A percentile compares a stretch with the other conserved stretches of the same genome.
Evolutionary conservation across 2,888 invertebrate genomes (phyloP).

Genomic region (Drosophila pseudotalamancana): DNA sequence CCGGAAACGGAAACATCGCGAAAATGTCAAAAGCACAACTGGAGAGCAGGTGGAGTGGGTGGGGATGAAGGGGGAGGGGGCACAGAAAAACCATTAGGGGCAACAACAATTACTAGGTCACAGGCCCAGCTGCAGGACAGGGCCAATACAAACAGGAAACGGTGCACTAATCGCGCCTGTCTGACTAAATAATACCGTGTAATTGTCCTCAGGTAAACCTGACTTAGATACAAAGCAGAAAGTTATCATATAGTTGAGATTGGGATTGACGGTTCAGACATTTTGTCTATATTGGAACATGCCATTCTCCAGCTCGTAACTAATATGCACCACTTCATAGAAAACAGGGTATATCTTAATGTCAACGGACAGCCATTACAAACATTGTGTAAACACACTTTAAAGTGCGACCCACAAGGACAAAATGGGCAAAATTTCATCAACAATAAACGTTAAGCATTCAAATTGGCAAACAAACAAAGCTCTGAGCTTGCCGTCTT

Average conservation of each 20-base stretch:
- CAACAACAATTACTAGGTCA: slow-evolving; percentile 65
- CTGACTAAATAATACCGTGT: not conserved
- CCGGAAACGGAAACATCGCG: slow-evolving; percentile 74
- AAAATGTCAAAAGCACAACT: slow-evolving; percentile 72
- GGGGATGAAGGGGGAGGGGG: slow-evolving; percentile 9
- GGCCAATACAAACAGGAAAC: slow-evolving; percentile 55
- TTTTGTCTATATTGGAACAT: too few relatives aligned
- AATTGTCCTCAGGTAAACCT: not conserved
- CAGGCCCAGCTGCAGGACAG: slow-evolving; percentile 33
- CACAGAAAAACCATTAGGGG: slow-evolving; percentile 62
- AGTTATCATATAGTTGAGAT: too few relatives aligned
- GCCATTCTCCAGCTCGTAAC: too few relatives aligned
- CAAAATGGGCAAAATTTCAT: slow-evolving; percentile 57
- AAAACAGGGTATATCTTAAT: slow-evolving; percentile 13
- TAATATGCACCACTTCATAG: not conserved
- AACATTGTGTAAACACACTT: slow-evolving; percentile 73
- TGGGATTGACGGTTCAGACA: too few relatives aligned
- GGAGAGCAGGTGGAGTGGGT: slow-evolving; percentile 20
- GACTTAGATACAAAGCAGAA: too few relatives aligned
- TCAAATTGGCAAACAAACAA: slow-evolving; percentile 56
- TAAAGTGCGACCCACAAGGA: slow-evolving; percentile 67
- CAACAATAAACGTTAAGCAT: slow-evolving; percentile 60
- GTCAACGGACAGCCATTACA: slow-evolving; percentile 40
- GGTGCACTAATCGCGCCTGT: not conserved
- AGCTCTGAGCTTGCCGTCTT: slow-evolving; percentile 6